phyloP scores from a whole-genome alignment of 2,113 vertebrate genomes.

The Murina feae region DNA sequence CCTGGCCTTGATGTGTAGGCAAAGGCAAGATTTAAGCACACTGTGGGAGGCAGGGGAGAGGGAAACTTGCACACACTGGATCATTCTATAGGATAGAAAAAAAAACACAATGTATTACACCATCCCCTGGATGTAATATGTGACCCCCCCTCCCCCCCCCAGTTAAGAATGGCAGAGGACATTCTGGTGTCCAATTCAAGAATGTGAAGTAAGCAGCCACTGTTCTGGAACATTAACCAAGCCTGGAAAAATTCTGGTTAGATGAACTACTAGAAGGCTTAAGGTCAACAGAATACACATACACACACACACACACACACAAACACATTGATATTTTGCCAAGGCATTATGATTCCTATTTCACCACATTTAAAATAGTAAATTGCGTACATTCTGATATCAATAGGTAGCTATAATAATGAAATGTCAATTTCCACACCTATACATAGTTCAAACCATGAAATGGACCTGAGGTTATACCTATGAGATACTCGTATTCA shows the following conservation, averaged over 20 bases:
- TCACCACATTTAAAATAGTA: neutral
- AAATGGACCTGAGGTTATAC: neutral
- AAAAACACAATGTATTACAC: neutral
- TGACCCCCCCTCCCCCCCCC: too few relatives aligned
- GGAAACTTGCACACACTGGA: neutral
- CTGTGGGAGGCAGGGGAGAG: neutral
- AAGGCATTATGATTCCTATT: neutral
- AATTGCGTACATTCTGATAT: neutral
- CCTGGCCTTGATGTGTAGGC: neutral
- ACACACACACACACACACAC: neutral
- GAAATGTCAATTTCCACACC: neutral
- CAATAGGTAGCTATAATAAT: neutral
- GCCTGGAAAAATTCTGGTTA: neutral
- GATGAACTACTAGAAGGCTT: neutral
- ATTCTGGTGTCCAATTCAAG: neutral
- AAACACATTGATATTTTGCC: neutral
- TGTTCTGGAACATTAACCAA: neutral
- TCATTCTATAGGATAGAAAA: neutral
- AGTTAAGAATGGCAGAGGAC: neutral
- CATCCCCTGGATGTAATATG: neutral
- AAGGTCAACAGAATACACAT: neutral
- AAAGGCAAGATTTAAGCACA: neutral
- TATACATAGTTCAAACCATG: constrained; percentile 14
- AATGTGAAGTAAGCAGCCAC: neutral
- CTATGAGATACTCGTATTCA: neutral